These are phyloP conservation scores for Drosophila bunnanda DNA, from an alignment of 2,888 invertebrate species.

Conservation along the genomic window DNA sequence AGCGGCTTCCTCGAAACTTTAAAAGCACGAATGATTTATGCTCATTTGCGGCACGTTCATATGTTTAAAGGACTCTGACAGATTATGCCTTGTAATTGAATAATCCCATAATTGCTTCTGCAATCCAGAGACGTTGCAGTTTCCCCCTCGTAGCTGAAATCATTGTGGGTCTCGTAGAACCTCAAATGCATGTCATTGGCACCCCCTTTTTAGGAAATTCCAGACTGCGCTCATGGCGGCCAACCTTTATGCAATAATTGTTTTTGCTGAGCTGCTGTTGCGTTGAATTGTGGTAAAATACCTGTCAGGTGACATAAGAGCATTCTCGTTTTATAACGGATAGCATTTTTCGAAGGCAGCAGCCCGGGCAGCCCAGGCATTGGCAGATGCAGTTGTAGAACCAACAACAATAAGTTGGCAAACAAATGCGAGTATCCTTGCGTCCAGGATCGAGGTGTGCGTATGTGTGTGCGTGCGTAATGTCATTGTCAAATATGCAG, in stretches of 20 bases:
- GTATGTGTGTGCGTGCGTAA: constrained; percentile 44
- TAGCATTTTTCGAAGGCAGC: constrained; percentile 58
- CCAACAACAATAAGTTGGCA: constrained; percentile 34
- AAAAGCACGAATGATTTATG: constrained; percentile 35
- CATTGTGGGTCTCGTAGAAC: background rate
- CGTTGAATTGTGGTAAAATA: constrained; percentile 68
- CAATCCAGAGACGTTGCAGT: background rate
- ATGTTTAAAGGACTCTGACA: constrained; percentile 28
- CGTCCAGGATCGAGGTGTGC: background rate
- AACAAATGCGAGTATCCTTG: constrained; percentile 43
- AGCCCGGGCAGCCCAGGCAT: constrained; percentile 19
- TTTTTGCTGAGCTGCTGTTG: constrained; percentile 59
- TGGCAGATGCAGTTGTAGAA: constrained; percentile 31
- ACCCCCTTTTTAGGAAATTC: background rate
- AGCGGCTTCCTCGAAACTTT: background rate
- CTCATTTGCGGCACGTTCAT: constrained; percentile 36
- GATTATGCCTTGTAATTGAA: constrained; percentile 47
- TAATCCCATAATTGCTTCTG: constrained; percentile 29
- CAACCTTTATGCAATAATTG: constrained; percentile 58
- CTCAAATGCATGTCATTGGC: background rate
- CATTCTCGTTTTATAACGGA: constrained; percentile 58
- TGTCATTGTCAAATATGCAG: constrained; percentile 66
- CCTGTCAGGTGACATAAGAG: constrained; percentile 74
- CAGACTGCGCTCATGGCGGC: background rate
- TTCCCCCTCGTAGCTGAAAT: background rate